Base-by-base conservation (phyloP, 2,888 invertebrate genomes). In the Leptinotarsa peninsularis region DNA sequence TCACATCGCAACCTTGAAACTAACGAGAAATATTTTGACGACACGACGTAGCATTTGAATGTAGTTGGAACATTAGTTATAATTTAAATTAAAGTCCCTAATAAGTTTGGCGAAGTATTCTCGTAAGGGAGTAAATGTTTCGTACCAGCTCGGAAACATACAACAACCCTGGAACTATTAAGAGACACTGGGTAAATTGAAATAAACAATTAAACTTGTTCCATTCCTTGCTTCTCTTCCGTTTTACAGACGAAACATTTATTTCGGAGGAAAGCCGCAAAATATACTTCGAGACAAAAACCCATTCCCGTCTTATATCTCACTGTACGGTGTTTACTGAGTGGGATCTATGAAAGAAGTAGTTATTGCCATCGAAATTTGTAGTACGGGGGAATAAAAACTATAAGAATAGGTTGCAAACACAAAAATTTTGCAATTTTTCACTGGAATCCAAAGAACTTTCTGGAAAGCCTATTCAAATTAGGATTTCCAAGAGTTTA, bases 41-140 rank as follows among this genome's bases (percentile, higher is more conserved):
- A 43, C 58, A 21, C 63, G 43, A 33, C 63, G 33, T 63, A 43
- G 43, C n/a, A 63, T 63, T 63, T 63, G 63, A 63, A 63, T 63
- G 63, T 68, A 72, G 56, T 71, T 74, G 71, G 63, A 69, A 76
- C 71, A 74, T 74, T 74, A 74, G 82, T 83, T 83, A 84, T 83
- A 83, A 84, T 84, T 84, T 83, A 84, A 84, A 84, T 84, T 84
- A 84, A 84, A 84, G 84, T 84, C 82, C 76, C 83, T 82, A 82
- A 83, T 84, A 84, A 84, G 83, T 84, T 84, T 79, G 77, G 79
- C 80, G 78, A 84, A 84, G 84, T 84, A 84, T 84, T 83, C 84
- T 82, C 83, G 83, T 82, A 83, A 83, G 83, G 81, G 81, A 82
- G 82, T 80, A 83, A 83, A 84, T 83, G 84, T 83, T 82, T 83